Evolutionary conservation across 2,797 vertebrate species (phyloP).

Genomic region (Euthynnus affinis): DNA sequence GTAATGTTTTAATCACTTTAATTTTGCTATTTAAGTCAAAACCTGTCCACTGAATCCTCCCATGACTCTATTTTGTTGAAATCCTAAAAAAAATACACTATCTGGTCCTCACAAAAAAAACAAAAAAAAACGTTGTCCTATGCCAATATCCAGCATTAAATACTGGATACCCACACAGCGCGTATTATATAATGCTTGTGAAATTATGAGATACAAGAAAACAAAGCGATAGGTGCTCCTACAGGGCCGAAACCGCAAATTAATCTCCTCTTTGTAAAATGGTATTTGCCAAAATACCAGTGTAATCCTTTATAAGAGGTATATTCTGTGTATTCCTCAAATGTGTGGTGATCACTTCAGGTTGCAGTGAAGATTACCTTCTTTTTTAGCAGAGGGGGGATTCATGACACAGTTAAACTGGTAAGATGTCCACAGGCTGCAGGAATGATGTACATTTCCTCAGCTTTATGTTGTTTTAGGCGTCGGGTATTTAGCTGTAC

Average conservation of each 20-base stretch:
- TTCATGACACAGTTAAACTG: not conserved
- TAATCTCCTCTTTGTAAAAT: conserved; percentile 19
- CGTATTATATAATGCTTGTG: conserved; percentile 27
- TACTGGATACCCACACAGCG: conserved; percentile 12
- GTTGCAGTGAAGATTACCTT: not conserved
- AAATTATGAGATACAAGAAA: conserved; percentile 17
- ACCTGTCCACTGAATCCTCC: not conserved
- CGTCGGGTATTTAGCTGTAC: no score
- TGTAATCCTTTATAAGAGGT: conserved; percentile 13
- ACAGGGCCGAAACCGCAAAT: not conserved
- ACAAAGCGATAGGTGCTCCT: conserved; percentile 2
- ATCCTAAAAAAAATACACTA: not conserved
- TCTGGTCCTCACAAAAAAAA: not conserved
- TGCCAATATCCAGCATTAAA: conserved; percentile 9
- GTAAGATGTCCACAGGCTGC: not conserved
- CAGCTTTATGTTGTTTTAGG: not conserved
- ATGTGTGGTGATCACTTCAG: conserved; percentile 6
- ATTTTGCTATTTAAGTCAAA: not conserved
- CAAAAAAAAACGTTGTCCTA: not conserved
- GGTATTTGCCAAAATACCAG: conserved; percentile 3
- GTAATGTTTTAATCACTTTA: not conserved
- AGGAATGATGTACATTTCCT: not conserved
- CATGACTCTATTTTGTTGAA: not conserved
- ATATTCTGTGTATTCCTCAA: not conserved
- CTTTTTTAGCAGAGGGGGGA: not conserved